Percentiles rank a stretch among this genome's conserved stretches.
Conservation (phyloP, 2,888 invertebrate genomes). For the Lasioglossum malachurum region DNA sequence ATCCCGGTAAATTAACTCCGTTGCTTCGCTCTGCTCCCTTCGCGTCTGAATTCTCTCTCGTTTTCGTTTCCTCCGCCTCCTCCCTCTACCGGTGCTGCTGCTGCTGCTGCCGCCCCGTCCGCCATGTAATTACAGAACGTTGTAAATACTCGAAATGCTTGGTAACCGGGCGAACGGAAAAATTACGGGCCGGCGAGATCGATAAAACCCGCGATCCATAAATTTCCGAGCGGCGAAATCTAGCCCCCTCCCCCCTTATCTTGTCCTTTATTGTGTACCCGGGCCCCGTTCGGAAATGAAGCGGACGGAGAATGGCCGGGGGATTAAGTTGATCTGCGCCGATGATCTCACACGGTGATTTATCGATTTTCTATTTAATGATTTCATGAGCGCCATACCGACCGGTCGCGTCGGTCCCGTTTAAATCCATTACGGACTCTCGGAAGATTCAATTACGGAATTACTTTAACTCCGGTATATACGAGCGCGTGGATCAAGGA, state of each 20-base stretch:
- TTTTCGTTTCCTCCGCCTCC: constrained; percentile 39
- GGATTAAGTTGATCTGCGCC: constrained; percentile 32
- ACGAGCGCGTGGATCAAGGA: constrained; percentile 1
- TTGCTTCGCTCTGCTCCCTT: constrained; percentile 64
- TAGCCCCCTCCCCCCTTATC: constrained; percentile 20
- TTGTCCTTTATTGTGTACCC: constrained; percentile 54
- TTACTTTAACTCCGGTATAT: neutral
- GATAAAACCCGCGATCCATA: constrained; percentile 58
- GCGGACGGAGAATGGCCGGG: neutral
- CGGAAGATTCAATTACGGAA: constrained; percentile 10
- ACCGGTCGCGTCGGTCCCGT: neutral
- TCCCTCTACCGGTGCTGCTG: neutral
- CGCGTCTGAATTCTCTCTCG: constrained; percentile 61
- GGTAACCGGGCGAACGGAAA: constrained; percentile 44
- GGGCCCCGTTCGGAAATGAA: constrained; percentile 43
- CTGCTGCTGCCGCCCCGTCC: neutral
- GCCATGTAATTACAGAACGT: constrained; percentile 59
- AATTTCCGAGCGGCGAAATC: constrained; percentile 48
- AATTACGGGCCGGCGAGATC: constrained; percentile 47
- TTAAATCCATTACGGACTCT: neutral
- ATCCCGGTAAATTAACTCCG: constrained; percentile 73
- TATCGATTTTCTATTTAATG: constrained; percentile 29
- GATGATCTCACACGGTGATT: constrained; percentile 38
- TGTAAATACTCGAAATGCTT: constrained; percentile 63
- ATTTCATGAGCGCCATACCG: neutral